Conservation (phyloP, 2,113 vertebrate genomes). For the Podiceps cristatus region DNA sequence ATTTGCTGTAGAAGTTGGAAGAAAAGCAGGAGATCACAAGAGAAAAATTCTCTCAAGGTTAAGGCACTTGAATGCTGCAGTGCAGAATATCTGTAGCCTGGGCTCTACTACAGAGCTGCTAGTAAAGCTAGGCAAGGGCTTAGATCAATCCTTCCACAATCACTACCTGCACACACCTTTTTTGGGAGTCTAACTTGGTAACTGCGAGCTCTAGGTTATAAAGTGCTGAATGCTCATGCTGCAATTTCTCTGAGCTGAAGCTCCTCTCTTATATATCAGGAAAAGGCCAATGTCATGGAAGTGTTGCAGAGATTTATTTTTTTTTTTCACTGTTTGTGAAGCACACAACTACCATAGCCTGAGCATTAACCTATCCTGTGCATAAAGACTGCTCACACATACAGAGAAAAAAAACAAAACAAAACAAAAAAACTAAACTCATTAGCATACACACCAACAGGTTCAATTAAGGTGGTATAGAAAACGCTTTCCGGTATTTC, state of each 20-base stretch:
- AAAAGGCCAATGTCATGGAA: not conserved
- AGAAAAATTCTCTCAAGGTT: not conserved
- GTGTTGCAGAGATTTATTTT: not conserved
- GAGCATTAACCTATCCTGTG: not conserved
- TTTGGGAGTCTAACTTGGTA: not conserved
- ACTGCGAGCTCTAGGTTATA: not conserved
- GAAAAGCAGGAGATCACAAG: not conserved
- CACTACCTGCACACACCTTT: fast-evolving
- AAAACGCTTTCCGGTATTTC: not conserved
- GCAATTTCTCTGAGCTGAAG: not conserved
- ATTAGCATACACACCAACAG: not conserved
- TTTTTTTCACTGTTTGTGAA: not conserved
- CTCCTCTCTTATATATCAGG: fast-evolving
- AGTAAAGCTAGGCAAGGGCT: not conserved
- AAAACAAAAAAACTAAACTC: not conserved
- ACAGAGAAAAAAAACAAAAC: no score
- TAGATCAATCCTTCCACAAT: not conserved
- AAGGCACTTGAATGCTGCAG: not conserved
- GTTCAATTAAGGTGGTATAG: not conserved
- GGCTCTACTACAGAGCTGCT: not conserved
- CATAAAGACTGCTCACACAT: not conserved
- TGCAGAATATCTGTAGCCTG: not conserved
- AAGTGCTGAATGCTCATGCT: not conserved
- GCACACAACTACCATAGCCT: not conserved
- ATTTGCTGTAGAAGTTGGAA: not conserved